A percentile compares a stretch with the other conserved stretches of the same genome.
Evolutionary conservation across 1,140 invertebrate species (phyloP).

Genomic region (Latrodectus geometricus): DNA sequence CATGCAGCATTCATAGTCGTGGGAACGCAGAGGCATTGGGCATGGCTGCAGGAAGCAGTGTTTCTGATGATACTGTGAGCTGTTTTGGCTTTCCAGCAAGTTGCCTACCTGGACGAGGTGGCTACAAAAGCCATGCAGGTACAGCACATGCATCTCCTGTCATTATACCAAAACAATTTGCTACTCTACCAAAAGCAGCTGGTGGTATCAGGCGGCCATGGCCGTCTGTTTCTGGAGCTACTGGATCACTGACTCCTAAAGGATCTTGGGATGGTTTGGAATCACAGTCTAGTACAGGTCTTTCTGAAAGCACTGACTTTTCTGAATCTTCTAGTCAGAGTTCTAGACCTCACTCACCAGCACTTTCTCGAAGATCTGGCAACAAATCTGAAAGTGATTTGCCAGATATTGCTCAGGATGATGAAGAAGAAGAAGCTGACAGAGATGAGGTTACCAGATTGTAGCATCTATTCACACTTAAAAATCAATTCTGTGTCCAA

Average conservation of each 20-base stretch:
- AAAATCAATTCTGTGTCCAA: background rate
- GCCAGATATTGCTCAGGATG: conserved; percentile 46
- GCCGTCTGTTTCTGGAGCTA: conserved; percentile 15
- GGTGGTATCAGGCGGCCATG: conserved; percentile 24
- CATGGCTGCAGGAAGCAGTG: conserved; percentile 2
- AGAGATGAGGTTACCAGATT: conserved; percentile 57
- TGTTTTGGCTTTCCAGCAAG: conserved; percentile 37
- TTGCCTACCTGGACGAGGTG: conserved; percentile 7
- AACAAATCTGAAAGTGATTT: conserved; percentile 41
- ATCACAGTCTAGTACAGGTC: conserved; percentile 55
- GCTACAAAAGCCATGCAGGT: conserved; percentile 42
- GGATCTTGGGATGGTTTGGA: conserved; percentile 61
- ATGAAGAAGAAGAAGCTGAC: conserved; percentile 57
- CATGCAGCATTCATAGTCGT: conserved; percentile 54
- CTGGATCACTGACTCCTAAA: conserved; percentile 21
- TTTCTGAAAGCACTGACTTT: conserved; percentile 60
- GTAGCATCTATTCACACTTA: conserved; percentile 2
- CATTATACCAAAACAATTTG: conserved; percentile 59
- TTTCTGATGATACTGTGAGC: conserved; percentile 31
- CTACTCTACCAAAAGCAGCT: conserved; percentile 57
- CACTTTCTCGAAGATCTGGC: conserved; percentile 9
- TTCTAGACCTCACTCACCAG: conserved; percentile 40
- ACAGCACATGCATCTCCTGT: conserved; percentile 41
- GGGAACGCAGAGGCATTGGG: conserved; percentile 41
- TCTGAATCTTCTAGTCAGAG: conserved; percentile 59